These are phyloP conservation scores for Pachyseris speciosa DNA, from an alignment of 64 coral and sea anemone species.

Conservation along the genomic window DNA sequence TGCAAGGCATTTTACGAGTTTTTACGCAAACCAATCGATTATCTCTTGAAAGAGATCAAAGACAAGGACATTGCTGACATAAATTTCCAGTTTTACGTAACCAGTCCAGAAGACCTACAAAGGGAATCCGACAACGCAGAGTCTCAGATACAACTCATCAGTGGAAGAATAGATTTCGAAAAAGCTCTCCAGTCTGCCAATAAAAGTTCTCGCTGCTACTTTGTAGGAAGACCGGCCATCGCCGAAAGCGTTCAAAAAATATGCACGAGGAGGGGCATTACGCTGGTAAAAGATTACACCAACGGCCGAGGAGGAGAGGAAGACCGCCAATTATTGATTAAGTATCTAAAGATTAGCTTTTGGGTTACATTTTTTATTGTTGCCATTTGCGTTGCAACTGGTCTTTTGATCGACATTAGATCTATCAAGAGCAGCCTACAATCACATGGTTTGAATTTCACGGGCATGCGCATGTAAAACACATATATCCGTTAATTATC, in stretches of 20 bases:
- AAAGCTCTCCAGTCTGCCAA: slow-evolving; percentile 37
- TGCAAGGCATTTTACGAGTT: slow-evolving; percentile 46
- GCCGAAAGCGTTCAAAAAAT: slow-evolving; percentile 42
- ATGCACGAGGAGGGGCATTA: slow-evolving; percentile 48
- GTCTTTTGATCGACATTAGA: slow-evolving; percentile 58
- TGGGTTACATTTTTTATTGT: slow-evolving; percentile 27
- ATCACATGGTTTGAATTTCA: not conserved
- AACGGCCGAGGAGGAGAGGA: slow-evolving; percentile 43
- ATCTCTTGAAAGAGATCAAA: slow-evolving; percentile 39
- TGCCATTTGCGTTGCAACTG: slow-evolving; percentile 3
- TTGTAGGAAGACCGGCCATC: slow-evolving; percentile 75
- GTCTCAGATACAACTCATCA: slow-evolving; percentile 14
- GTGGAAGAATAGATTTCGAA: slow-evolving; percentile 45
- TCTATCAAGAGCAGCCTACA: slow-evolving; percentile 1
- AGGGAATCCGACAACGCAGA: not conserved
- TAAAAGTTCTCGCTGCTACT: slow-evolving; percentile 47
- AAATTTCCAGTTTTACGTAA: slow-evolving; percentile 50
- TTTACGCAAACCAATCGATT: not conserved
- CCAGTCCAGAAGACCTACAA: not conserved
- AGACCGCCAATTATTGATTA: slow-evolving; percentile 12
- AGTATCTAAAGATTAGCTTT: slow-evolving; percentile 67
- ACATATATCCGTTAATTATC: too few species aligned
- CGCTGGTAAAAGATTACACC: slow-evolving; percentile 46
- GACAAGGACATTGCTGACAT: slow-evolving; percentile 25
- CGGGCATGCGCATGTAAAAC: not conserved